Evolutionary conservation across 2,113 vertebrate species (phyloP), one percentile per base, ranked within the genome.

Genomic region (Sinocyclocheilus anshuiensis): DNA sequence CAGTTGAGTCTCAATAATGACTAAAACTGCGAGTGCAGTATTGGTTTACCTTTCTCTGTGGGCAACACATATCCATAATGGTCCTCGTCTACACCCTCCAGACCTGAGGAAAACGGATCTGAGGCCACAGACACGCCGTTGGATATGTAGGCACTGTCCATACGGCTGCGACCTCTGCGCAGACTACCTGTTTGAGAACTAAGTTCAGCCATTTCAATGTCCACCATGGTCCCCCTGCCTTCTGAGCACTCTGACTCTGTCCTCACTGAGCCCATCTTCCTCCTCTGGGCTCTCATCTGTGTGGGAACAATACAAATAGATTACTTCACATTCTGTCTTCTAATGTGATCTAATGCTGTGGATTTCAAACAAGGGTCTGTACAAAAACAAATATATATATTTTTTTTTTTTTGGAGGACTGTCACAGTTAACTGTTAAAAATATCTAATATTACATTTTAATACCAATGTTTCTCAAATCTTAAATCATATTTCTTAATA

Each of bases 1-100:
- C 59, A 86, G 79, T 77, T 71, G 55, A 11, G 15, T 26, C 29
- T 7, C 65, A 67, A 2, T 53, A 53, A 53, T 53, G 15, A 16
- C 65, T 15, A 7, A 16, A 48, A 65, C 16, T 77, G 45, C 10
- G 12, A 87, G 29, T 48, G 69, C 45, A 63, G 65, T 63, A 65
- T 55, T 48, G 24, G 29, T 6, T 90, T 89, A 96, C 95, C 93
- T 95, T 89, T 93, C 87, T 94, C 92, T 83, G 95, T 95, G 33
- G 97, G 96, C 91, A 97, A 95, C 36, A 98, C 96, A 1, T 99
- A 98, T 61, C 97, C 97, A 20, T 95, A 94, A 86, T 90, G 81
- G 53, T 97, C 96, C 86, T 96, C 96, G n/a, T 94, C 94, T 16
- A 90, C 91, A 94, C 92, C 92, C 71, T 95, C 92, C 3, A 89